Conservation (phyloP, 1,140 invertebrate species). For the Reticulitermes speratus region DNA sequence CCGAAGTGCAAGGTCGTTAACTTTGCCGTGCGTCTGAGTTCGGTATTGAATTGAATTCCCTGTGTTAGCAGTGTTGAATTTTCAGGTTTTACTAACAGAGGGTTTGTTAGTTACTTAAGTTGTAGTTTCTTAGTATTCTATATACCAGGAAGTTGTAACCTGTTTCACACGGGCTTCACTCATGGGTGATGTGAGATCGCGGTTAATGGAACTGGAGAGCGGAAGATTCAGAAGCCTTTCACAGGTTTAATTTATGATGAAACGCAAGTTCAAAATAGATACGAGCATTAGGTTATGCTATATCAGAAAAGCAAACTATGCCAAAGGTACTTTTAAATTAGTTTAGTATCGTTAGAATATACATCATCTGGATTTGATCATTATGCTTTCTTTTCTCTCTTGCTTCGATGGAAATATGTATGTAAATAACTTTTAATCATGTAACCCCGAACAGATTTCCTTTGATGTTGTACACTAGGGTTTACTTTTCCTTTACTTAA, state of each 20-base stretch:
- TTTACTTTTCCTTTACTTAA: background rate
- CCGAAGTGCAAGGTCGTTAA: too few species aligned
- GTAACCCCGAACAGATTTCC: background rate
- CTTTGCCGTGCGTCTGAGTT: too few species aligned
- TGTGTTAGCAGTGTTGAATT: too few species aligned
- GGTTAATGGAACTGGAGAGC: too few species aligned
- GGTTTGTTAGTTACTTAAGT: too few species aligned
- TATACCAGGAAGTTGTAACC: too few species aligned
- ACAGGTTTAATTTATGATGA: too few species aligned
- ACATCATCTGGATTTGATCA: background rate
- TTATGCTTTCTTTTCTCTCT: background rate
- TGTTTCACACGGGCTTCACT: too few species aligned
- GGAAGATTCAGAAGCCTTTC: too few species aligned
- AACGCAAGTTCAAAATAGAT: background rate
- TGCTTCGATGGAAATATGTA: background rate
- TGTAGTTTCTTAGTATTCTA: too few species aligned
- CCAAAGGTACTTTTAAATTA: background rate
- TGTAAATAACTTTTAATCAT: slow-evolving; percentile 18
- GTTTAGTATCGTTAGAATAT: background rate
- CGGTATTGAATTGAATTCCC: too few species aligned
- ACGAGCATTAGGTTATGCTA: background rate
- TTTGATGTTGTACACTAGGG: background rate
- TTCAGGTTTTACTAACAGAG: too few species aligned
- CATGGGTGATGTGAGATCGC: background rate
- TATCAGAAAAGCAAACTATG: slow-evolving; percentile 16